Evolutionary conservation across 53 echinoderm and acorn worm genomes (phyloP).

Genomic region (Actinopyga echinites): DNA sequence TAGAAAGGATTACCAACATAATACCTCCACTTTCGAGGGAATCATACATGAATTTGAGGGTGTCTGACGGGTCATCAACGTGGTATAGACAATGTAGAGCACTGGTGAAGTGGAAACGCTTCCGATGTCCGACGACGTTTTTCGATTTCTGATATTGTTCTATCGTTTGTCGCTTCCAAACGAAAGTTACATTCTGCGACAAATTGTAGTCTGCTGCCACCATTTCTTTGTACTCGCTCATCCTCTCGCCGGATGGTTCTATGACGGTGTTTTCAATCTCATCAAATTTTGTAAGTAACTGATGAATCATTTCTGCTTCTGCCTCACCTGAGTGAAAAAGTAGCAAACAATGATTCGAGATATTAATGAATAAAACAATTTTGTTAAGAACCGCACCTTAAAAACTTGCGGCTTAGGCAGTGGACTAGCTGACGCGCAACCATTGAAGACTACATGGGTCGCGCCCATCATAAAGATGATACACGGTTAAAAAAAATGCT

Average conservation of each 20-base stretch:
- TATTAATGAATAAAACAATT: no score
- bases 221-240: not conserved
- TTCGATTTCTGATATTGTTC: constrained; percentile 28
- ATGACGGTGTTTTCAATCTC: constrained; percentile 27
- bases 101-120: constrained; percentile 50
- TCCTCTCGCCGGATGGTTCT: constrained; percentile 14
- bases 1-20: not conserved
- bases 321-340: constrained; percentile 26
- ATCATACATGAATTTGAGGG: constrained; percentile 38
- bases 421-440: no score
- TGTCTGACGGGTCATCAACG: constrained; percentile 21
- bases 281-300: constrained; percentile 35
- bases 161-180: not conserved
- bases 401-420: no score
- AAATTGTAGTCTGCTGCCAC: not conserved
- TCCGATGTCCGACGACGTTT: not conserved
- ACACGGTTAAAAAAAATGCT: no score
- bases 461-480: no score
- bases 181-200: constrained; percentile 20
- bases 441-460: no score
- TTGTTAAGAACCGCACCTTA: no score
- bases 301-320: constrained; percentile 17
- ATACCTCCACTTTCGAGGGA: constrained; percentile 47
- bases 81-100: constrained; percentile 44
- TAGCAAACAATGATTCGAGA: not conserved